phyloP scores from a whole-genome alignment of 2,888 invertebrate genomes.

The Cancer borealis region DNA sequence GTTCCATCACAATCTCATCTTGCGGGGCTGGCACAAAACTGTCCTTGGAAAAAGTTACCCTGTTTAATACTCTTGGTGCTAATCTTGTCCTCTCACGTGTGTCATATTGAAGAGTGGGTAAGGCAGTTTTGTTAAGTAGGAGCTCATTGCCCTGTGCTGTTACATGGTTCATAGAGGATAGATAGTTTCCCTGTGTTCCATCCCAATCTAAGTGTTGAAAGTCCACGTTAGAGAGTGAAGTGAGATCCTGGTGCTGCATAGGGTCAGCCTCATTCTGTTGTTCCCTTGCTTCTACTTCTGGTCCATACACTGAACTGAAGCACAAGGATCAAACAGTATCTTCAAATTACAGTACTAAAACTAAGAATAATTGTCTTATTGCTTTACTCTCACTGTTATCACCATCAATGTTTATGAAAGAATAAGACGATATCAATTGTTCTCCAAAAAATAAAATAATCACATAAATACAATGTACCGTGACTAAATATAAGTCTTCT shows the following conservation, averaged over 20 bases:
- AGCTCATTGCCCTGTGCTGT: not conserved
- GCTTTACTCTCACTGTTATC: not conserved
- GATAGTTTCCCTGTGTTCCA: not conserved
- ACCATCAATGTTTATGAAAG: not conserved
- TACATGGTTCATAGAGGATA: not conserved
- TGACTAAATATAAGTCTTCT: no score
- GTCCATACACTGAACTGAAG: not conserved
- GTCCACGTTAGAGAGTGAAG: not conserved
- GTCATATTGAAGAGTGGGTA: not conserved
- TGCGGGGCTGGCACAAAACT: constrained; percentile 27
- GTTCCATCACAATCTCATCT: constrained; percentile 32
- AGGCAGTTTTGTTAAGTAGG: not conserved
- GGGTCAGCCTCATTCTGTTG: not conserved
- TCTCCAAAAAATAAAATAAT: no score
- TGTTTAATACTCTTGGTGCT: constrained; percentile 37
- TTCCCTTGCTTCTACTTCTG: not conserved
- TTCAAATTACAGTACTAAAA: not conserved
- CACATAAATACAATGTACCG: no score
- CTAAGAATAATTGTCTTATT: no score
- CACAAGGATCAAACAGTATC: not conserved
- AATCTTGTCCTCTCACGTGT: constrained; percentile 17
- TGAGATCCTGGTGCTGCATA: not conserved
- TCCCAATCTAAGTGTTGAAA: not conserved
- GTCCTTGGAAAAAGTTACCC: not conserved
- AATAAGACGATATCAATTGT: no score